These are phyloP conservation scores for Macropis europaea DNA, from an alignment of 2,888 invertebrate genomes.

Conservation along the genomic window DNA sequence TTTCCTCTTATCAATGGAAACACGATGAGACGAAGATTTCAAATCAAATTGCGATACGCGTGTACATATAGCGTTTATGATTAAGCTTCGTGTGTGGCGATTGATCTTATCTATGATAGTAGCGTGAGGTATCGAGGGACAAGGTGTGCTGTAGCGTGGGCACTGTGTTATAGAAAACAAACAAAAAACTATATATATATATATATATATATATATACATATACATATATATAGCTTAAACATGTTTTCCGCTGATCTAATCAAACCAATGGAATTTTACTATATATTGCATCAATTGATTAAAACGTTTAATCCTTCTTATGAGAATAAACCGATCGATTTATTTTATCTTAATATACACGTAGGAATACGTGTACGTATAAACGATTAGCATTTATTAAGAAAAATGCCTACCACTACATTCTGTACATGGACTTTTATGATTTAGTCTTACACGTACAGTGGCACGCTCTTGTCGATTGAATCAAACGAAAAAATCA, in stretches of 20 bases:
- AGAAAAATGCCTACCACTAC: constrained; percentile 34
- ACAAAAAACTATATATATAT: constrained; percentile 13
- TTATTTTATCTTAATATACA: constrained; percentile 38
- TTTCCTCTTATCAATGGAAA: constrained; percentile 21
- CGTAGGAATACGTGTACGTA: constrained; percentile 17
- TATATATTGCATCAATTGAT: constrained; percentile 4
- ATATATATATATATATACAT: constrained; percentile 15
- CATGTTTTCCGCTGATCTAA: constrained; percentile 19
- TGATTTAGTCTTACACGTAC: constrained; percentile 27
- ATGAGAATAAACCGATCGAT: constrained; percentile 22
- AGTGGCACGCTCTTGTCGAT: too few species aligned
- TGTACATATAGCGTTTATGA: constrained; percentile 59
- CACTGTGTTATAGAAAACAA: constrained; percentile 49
- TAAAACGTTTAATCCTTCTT: constrained; percentile 15
- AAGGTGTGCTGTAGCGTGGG: constrained; percentile 33
- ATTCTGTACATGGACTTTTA: constrained; percentile 57
- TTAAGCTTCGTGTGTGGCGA: constrained; percentile 58
- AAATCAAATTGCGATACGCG: constrained; percentile 59
- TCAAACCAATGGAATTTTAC: constrained; percentile 16
- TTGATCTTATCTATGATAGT: constrained; percentile 55
- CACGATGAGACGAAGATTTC: constrained; percentile 30
- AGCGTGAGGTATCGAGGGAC: constrained; percentile 43
- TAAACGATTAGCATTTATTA: constrained; percentile 27
- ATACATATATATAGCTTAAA: constrained; percentile 20
- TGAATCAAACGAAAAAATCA: too few species aligned